Evolutionary conservation across 2,113 vertebrate genomes (phyloP), one percentile per base, ranked within the genome.

Genomic region (Tachycineta bicolor): DNA sequence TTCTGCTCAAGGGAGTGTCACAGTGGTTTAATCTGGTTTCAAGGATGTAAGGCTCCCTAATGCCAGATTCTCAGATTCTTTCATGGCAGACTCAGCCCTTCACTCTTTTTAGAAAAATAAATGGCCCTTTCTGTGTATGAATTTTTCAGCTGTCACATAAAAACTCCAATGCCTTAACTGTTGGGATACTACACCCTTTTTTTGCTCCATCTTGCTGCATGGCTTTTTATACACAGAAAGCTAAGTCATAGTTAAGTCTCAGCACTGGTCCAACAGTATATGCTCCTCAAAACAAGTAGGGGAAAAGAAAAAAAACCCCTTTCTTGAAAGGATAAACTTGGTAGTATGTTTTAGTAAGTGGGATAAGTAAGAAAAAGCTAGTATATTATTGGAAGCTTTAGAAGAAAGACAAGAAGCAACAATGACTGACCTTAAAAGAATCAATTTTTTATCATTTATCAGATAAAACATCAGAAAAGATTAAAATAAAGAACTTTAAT

Each of bases 391-490:
- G 58, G 22, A 94, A 85, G 37, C 12, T 73, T 95, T 74, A 83
- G 81, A 74, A 76, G 41, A 84, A 75, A 60, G 9, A 28, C 53
- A 82, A 68, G 65, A 89, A 87, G 58, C 15, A 89, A 63, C 26
- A 50, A 22, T 79, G 55, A 58, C 31, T 75, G 58, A 89, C 53
- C 75, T 91, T 85, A 91, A 62, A 95, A 70, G 6, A 84, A 80
- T 75, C 16, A 16, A 26, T 55, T 79, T 91, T 91, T 64, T 83
- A 67, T 41, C 41, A 84, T 95, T 95, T 94, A 89, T 92, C 73
- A 94, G 79, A 77, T 62, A 94, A 95, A 97, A 96, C 95, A 90
- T 97, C 95, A 96, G 67, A 91, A 96, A 96, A 95, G 47, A 95
- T 96, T 96, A 93, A 96, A 96, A 96, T 83, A 93, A 88, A 89